Base-by-base conservation (phyloP, 1,140 invertebrate genomes). In the Thaumatotibia leucotreta region DNA sequence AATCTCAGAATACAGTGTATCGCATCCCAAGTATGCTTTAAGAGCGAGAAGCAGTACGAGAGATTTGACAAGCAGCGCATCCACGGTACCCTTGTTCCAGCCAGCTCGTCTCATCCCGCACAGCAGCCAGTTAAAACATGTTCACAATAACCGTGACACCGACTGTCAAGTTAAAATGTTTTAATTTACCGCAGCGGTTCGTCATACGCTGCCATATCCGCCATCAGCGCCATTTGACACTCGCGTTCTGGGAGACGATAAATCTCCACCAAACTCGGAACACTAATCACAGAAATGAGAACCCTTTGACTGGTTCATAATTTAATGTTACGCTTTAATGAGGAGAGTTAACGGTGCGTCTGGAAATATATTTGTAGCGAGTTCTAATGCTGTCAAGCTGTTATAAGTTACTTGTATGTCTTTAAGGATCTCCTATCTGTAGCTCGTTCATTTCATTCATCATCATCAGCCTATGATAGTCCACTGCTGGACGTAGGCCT, bases 141-240 rank as follows among this genome's bases (percentile, higher is more conserved):
- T 61, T 70, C 77, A 70, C 73, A 76, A 74, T 52, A 80, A 66
- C 74, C 77, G 75, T 83, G 85, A 87, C 86, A 80, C 70, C 58
- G 68, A 77, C 80, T 88, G 86, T 88, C 88, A 88, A 78, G 82
- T 83, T 79, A 77, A 82, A 90, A 88, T 84, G 85, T 88, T 86
- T 86, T 90, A 88, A 90, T 88, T 88, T 90, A 88, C 77, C 84
- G 79, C 62, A 67, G 75, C 76, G 74, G 75, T 82, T 69, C 76
- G 77, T 86, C 82, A 83, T 73, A 74, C 64, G 66, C n/a, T 69
- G 66, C 70, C 76, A 79, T 79, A 81, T 83, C 85, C 82, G 83
- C 79, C 78, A 80, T 76, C 74, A 73, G 67, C 67, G 79, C 74
- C 75, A 87, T 82, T 80, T 82, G 84, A 87, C 82, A 84, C 84